phyloP scores from a whole-genome alignment of 2,113 vertebrate species.

The Sus scrofa region DNA sequence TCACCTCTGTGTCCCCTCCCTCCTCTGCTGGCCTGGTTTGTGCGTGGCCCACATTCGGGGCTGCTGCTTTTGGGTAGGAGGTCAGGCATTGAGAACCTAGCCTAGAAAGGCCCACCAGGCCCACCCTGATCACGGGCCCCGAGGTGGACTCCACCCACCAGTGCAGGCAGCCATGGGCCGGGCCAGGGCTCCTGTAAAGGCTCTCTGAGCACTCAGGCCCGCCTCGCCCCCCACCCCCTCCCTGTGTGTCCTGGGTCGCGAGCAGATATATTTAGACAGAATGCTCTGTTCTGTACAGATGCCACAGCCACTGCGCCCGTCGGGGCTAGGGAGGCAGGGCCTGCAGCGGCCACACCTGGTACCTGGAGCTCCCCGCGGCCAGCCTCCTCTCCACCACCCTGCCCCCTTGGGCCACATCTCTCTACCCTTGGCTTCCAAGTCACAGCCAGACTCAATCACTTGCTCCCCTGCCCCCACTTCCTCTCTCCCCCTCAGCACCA shows the following conservation, averaged over 20 bases:
- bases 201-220: not conserved
- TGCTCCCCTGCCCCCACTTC: not conserved
- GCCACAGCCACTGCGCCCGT: not conserved
- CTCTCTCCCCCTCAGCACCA: not conserved
- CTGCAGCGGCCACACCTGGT: not conserved
- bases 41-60: conserved; percentile 72
- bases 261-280: conserved; percentile 86
- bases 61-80: not conserved
- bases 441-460: not conserved
- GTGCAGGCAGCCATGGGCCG: not conserved
- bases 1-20: not conserved
- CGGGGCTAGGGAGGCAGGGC: conserved; percentile 16
- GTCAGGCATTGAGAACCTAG: not conserved
- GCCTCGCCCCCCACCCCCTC: not conserved
- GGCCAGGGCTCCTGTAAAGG: not conserved
- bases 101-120: not conserved
- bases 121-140: not conserved
- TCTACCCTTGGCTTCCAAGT: conserved; percentile 1
- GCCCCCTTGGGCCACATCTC: not conserved
- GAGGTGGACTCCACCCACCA: not conserved
- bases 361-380: not conserved
- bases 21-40: conserved; percentile 75
- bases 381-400: not conserved
- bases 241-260: conserved; percentile 50
- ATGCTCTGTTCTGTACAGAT: conserved; percentile 65